Conservation (phyloP, 2,797 vertebrate genomes). For the Huso huso region DNA sequence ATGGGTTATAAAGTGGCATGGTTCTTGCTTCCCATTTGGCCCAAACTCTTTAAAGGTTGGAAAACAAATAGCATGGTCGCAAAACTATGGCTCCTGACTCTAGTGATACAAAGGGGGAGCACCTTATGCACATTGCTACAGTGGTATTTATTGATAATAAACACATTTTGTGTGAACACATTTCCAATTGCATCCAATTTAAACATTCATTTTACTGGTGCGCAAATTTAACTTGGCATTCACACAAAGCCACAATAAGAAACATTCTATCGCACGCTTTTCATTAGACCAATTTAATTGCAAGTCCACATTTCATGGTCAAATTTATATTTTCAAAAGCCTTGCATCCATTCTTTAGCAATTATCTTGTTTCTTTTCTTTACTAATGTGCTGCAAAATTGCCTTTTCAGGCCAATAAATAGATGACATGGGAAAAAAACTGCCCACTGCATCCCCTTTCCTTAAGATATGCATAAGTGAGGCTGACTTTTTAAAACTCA, state of each 20-base stretch:
- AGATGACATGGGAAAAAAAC: constrained; percentile 60
- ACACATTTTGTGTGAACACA: too few relatives aligned
- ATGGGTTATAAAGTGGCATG: too few relatives aligned
- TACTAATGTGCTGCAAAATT: constrained; percentile 60
- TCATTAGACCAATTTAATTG: constrained; percentile 66
- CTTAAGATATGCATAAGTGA: constrained; percentile 55
- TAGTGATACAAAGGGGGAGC: too few relatives aligned
- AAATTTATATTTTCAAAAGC: constrained; percentile 68
- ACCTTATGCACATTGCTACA: too few relatives aligned
- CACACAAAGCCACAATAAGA: constrained; percentile 52
- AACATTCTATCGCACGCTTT: constrained; percentile 41
- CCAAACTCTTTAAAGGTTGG: too few relatives aligned
- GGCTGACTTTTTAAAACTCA: constrained; percentile 54
- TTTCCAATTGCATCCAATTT: constrained; percentile 40
- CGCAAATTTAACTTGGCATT: constrained; percentile 61
- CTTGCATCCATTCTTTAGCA: constrained; percentile 70
- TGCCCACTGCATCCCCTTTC: constrained; percentile 39
- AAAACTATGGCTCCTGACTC: too few relatives aligned
- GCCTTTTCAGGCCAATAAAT: constrained; percentile 64
- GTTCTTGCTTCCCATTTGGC: too few relatives aligned
- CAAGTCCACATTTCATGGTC: constrained; percentile 68
- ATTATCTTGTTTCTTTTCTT: constrained; percentile 65
- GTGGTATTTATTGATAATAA: too few relatives aligned
- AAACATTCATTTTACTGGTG: constrained; percentile 58
- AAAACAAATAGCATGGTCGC: too few relatives aligned